Evolutionary conservation across 2,113 vertebrate species (phyloP), one percentile per base, ranked within the genome.

Genomic region (Capreolus pygargus): DNA sequence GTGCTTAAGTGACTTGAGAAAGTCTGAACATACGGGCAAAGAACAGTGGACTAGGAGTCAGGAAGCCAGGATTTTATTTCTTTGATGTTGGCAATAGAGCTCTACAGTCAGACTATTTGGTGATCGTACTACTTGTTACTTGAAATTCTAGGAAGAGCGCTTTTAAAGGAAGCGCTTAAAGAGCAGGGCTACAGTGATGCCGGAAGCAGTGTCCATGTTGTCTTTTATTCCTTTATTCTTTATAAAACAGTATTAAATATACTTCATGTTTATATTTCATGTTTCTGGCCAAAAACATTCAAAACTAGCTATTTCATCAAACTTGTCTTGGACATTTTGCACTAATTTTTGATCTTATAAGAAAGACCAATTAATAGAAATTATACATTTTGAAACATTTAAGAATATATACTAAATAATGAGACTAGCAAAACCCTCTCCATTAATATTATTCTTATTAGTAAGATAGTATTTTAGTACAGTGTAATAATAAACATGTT

Each of bases 351-450:
- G 2, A 67, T 25, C 14, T 94, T 86, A 58, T 3, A 58, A 87
- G 16, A 64, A 67, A 28, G 27, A 19, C 55, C 3, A 58, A 17
- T 74, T 94, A 64, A 52, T 61, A 85, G 45, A 91, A 17, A 85
- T 79, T 88, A 55, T 89, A 61, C 9, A 89, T 70, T 94, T 97
- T 82, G 27, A 94, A 95, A 67, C 57, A 90, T 36, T 90, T n/a
- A 43, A 90, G 70, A 85, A 82, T 87, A 64, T 4, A 50, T 64
- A 50, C 54, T 95, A 60, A 95, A 54, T 87, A 86, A 84, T 76
- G 81, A 86, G 7, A 52, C 55, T 91, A 54, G 61, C 12, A 70
- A 95, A 89, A 30, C 21, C 30, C 81, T 89, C 76, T 91, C 50
- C 94, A 6, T 81, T 55, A 39, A 84, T 64, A 47, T 19, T 82